Evolutionary conservation across 1,140 invertebrate genomes (phyloP), one percentile per base, ranked within the genome.

Genomic region (Eciton burchellii): DNA sequence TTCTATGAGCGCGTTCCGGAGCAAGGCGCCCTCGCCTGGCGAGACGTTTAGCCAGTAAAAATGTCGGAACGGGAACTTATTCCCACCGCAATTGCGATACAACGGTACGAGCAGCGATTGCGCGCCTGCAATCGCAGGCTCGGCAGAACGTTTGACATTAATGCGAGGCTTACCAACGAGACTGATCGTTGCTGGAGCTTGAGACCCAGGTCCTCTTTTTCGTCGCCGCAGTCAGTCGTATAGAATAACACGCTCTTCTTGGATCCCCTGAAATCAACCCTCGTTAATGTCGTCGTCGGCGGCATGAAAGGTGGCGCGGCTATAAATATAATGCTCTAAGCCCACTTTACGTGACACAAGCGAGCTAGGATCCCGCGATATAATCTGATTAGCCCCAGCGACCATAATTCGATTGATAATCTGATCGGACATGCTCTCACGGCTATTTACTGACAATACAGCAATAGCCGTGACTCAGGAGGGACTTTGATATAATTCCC

Each of bases 241-340:
- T 93, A 94, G 76, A 92, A 92, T 45, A 93, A 72, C n/a, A 91
- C 92, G 70, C 90, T 94, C 83, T 93, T 93, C 83, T 93, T 93
- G 77, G 92, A 93, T 81, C 89, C 91, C 87, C 92, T 93, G 82
- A 81, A 93, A 92, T 73, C 21, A 68, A 82, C 35, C 26, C 54
- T 84, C 21, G 43, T 72, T 81, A 63, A 16, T 68, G 74, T 43
- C 41, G 35, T 12, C 41, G 52, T 0, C 14, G 59, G 35, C n/a
- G n/a, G n/a, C n/a, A 41, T 41, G 35, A 66, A 43, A 65, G 47
- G 59, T 24, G 19, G 3, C 8, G n/a, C n/a, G 12, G n/a, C 45
- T 12, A n/a, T 8, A 19, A 5, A 19, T 47, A 21, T 45, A 24
- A 9, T 29, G 14, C 24, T 45, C n/a, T 82, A 63, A 63, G 41